Base-by-base conservation (phyloP, 2,113 vertebrate genomes). In the Pachycephala philippinensis region DNA sequence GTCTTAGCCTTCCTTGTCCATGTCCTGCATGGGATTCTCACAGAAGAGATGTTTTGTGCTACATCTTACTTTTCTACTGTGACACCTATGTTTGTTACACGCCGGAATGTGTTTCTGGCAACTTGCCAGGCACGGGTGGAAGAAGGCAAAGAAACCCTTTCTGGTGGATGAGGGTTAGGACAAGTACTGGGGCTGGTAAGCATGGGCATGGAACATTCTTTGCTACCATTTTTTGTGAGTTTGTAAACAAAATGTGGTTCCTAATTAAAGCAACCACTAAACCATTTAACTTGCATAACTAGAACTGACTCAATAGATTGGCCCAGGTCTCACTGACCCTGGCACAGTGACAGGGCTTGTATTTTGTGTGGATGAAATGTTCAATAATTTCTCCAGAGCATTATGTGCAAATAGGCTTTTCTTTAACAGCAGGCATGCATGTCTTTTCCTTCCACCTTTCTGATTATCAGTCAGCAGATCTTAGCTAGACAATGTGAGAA, bases 241-340 rank as follows among this genome's bases (percentile, higher is more conserved):
- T 95, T 92, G 63, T 93, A 95, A 96, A 88, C 27, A 90, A 96
- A 94, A 76, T 75, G 31, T 40, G n/a, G 53, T 56, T 94, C 71
- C 86, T 94, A 95, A 96, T 97, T 96, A 95, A 90, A 96, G 90
- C 75, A 93, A 75, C 80, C 94, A 92, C 84, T 75, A 96, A 97
- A 95, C 84, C 85, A 5, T 96, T 97, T 95, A 92, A 95, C 95
- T 93, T 95, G 91, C 83, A 92, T 90, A 95, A 96, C 97, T 94
- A 84, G 83, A 84, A 87, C 45, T 66, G 90, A 63, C 88, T 96
- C 71, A 84, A 13, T 89, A 95, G 95, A 87, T 84, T 91, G 88
- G 65, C 72, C 61, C 80, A 92, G 96, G 97, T 97, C 95, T 97
- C 83, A 60, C 78, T 97, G 96, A 97, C 96, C 95, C 90, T 97